Percentiles rank a stretch among this genome's conserved stretches.
Evolutionary conservation across 2,888 invertebrate genomes (phyloP).

Genomic region (Pheosia gnoma): DNA sequence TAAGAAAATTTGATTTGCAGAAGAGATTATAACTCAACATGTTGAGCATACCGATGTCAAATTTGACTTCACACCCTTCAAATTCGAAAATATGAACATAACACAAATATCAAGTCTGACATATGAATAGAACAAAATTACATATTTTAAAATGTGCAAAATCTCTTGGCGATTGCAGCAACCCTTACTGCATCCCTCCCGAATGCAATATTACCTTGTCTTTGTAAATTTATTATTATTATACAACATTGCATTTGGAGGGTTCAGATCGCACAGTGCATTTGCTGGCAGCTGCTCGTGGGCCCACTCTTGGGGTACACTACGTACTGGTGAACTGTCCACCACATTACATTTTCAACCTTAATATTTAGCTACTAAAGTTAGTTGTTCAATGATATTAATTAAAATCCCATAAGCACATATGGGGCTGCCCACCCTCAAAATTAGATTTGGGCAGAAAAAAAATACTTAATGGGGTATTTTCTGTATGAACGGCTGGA

Average conservation of each 20-base stretch:
- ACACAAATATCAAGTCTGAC: not conserved
- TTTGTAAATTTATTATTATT: slow-evolving; percentile 80
- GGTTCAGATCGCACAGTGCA: slow-evolving; percentile 69
- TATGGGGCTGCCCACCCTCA: slow-evolving; percentile 78
- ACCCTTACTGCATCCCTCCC: slow-evolving; percentile 61
- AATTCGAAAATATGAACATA: not conserved
- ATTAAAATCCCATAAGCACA: slow-evolving; percentile 69
- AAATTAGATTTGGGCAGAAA: slow-evolving; percentile 77
- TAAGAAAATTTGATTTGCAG: too few relatives aligned
- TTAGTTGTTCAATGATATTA: slow-evolving; percentile 30
- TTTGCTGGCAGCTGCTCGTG: slow-evolving; percentile 71
- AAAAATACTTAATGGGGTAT: slow-evolving; percentile 81
- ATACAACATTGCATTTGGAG: slow-evolving; percentile 74
- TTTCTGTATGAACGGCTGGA: slow-evolving; percentile 73
- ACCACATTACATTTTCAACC: slow-evolving; percentile 35
- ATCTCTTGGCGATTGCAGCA: slow-evolving; percentile 66
- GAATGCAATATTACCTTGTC: slow-evolving; percentile 70
- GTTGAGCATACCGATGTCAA: too few relatives aligned
- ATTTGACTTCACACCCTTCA: too few relatives aligned
- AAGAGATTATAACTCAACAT: too few relatives aligned
- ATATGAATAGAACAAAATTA: not conserved
- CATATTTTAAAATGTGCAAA: slow-evolving; percentile 34
- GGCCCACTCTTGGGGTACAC: slow-evolving; percentile 49
- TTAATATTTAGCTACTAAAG: slow-evolving; percentile 31
- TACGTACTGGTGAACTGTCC: slow-evolving; percentile 14